phyloP scores from a whole-genome alignment of 2,888 invertebrate species.

The Andricus curvator region DNA sequence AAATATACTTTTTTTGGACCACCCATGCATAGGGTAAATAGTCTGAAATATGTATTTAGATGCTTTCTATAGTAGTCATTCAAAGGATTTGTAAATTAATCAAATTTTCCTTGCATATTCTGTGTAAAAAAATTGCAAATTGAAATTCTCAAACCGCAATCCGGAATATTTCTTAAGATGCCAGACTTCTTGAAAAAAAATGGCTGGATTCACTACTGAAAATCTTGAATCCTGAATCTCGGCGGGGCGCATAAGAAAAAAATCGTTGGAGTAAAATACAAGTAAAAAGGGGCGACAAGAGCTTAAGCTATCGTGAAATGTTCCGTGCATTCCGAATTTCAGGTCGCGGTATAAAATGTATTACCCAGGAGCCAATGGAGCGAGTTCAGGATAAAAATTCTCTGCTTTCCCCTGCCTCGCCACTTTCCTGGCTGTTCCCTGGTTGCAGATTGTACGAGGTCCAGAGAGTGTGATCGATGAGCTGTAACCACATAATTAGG shows the following conservation, averaged over 20 bases:
- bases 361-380: not conserved
- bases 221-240: not conserved
- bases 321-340: slow-evolving; percentile 5
- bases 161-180: no score
- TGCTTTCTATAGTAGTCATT: no score
- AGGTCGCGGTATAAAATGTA: not conserved
- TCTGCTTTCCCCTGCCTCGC: not conserved
- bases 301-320: not conserved
- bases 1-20: no score
- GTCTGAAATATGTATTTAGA: no score
- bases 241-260: not conserved
- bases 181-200: not conserved
- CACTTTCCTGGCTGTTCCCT: not conserved
- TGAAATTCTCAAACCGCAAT: no score
- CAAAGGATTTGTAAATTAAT: no score
- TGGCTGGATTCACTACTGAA: not conserved
- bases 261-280: not conserved
- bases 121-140: no score
- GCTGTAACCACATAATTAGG: slow-evolving; percentile 39
- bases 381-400: slow-evolving; percentile 11
- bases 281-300: not conserved
- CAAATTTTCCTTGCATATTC: no score
- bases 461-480: slow-evolving; percentile 34
- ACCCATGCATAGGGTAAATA: no score
- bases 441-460: slow-evolving; percentile 20